Conservation (phyloP, 2,888 invertebrate species). For the Oscheius sp. region DNA sequence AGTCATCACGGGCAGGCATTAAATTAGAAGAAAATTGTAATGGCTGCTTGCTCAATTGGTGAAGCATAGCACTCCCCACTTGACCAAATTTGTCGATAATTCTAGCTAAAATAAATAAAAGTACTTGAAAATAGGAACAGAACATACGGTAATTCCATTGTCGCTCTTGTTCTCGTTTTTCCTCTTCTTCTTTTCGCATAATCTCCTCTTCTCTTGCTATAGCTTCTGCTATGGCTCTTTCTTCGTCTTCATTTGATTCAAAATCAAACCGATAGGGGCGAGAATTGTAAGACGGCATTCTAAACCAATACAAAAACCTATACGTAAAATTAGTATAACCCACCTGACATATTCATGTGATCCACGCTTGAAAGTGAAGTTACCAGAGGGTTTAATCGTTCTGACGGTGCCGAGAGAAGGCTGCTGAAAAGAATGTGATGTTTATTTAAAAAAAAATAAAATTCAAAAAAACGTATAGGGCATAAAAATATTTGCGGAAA, state of each 20-base stretch:
- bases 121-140: background rate
- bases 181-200: constrained; percentile 37
- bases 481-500: too few relatives aligned
- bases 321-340: too few relatives aligned
- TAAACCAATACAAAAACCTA: background rate
- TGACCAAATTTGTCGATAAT: constrained; percentile 36
- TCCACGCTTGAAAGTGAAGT: background rate
- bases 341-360: background rate
- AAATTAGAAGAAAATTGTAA: constrained; percentile 47
- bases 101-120: constrained; percentile 22
- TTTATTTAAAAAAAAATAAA: too few relatives aligned
- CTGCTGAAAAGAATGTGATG: background rate
- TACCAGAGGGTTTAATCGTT: background rate
- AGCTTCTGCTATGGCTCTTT: constrained; percentile 61
- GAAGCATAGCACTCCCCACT: constrained; percentile 23
- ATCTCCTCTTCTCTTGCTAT: constrained; percentile 53
- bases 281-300: constrained; percentile 22
- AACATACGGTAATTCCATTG: constrained; percentile 35
- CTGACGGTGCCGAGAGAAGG: background rate
- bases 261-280: constrained; percentile 51
- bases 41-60: constrained; percentile 31
- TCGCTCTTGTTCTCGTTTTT: constrained; percentile 26
- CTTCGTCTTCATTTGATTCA: constrained; percentile 63
- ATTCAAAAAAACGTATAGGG: too few relatives aligned
- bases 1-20: constrained; percentile 47